Evolutionary conservation across 2,888 invertebrate species (phyloP).

Genomic region (Ochropacha duplaris): DNA sequence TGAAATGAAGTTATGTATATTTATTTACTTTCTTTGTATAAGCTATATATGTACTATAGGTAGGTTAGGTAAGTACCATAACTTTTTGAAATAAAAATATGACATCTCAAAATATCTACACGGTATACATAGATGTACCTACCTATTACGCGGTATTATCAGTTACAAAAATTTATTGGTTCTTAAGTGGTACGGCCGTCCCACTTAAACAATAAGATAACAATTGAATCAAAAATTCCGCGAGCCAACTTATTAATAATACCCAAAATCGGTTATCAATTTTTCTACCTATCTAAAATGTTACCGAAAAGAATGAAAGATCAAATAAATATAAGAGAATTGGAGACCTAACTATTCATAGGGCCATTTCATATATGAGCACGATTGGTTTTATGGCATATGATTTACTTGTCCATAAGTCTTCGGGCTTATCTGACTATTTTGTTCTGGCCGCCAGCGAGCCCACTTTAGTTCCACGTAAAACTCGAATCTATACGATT

Average conservation of each 20-base stretch:
- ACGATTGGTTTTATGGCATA: conserved; percentile 60
- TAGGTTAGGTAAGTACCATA: no score
- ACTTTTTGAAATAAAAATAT: no score
- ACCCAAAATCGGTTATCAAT: neutral
- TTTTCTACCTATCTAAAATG: neutral
- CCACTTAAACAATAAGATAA: no score
- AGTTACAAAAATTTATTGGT: no score
- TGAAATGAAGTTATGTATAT: neutral
- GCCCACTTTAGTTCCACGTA: conserved; percentile 58
- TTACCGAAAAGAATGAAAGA: conserved; percentile 4
- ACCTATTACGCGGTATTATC: no score
- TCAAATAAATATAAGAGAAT: conserved; percentile 9
- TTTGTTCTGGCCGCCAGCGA: conserved; percentile 47
- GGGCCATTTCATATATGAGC: conserved; percentile 34
- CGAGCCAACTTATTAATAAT: neutral
- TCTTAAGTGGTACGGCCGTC: no score
- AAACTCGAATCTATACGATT: conserved; percentile 66
- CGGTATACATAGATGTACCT: no score
- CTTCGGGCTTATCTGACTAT: conserved; percentile 56
- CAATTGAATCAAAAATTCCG: no score
- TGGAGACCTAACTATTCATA: conserved; percentile 8
- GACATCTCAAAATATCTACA: no score
- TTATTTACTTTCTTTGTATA: no score
- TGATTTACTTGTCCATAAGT: conserved; percentile 58
- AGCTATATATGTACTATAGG: no score